Evolutionary conservation across 2,888 invertebrate species (phyloP).

Genomic region (Tridacna gigas): DNA sequence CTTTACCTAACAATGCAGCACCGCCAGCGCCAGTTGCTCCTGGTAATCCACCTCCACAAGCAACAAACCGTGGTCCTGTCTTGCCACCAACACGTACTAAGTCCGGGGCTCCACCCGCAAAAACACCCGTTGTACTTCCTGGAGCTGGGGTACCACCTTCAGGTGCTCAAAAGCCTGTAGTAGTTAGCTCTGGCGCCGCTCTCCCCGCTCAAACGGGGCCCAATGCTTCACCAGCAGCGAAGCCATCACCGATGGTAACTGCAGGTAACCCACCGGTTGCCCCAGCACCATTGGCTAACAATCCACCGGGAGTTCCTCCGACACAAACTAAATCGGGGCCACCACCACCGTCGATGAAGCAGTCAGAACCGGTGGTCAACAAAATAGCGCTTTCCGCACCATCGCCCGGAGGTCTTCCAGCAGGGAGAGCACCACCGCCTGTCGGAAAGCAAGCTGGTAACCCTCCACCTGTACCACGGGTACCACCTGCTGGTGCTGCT

Average conservation of each 20-base stretch:
- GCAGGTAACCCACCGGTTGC: not conserved
- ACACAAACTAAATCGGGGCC: not conserved
- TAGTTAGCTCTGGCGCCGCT: not conserved
- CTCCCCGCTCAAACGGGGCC: not conserved
- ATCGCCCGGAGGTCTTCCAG: conserved; percentile 1
- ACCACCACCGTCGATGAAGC: not conserved
- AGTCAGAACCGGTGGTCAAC: not conserved
- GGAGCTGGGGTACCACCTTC: not conserved
- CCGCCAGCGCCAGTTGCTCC: not conserved
- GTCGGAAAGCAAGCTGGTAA: not conserved
- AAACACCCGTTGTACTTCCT: not conserved
- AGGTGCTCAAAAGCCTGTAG: not conserved
- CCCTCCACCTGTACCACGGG: not conserved
- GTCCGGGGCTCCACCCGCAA: conserved; percentile 9
- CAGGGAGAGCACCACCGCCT: not conserved
- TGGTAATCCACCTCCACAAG: not conserved
- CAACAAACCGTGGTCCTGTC: not conserved
- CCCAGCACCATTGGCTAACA: not conserved
- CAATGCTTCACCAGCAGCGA: not conserved
- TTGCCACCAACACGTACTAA: not conserved
- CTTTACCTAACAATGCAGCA: not conserved
- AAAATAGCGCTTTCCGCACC: not conserved
- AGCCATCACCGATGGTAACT: not conserved
- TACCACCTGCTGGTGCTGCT: not conserved
- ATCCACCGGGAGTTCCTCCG: not conserved